Evolutionary conservation across 2,888 invertebrate genomes (phyloP), one percentile per base, ranked within the genome.

Genomic region (Cephus pulcher): DNA sequence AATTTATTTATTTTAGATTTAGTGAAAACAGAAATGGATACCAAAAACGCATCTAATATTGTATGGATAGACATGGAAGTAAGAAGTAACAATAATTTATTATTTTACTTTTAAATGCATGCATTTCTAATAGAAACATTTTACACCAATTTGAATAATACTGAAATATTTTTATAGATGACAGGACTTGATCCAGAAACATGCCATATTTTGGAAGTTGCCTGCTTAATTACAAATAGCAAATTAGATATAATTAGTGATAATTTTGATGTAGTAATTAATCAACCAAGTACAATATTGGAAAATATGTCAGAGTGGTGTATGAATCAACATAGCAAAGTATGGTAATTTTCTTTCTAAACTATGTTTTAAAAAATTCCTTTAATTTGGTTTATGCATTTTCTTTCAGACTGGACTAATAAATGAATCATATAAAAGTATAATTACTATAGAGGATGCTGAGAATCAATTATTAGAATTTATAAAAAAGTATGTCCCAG

Each of bases 231-330:
- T 77, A 99, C 99, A 0, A 97, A 98, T 89, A 92, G 93, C 15
- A 89, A 97, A 76, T 92, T 98, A 30, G 95, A 97, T 84, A 90
- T 97, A 12, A 91, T 97, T 69, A 96, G 96, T 4, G 94, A 94
- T 88, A 95, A 96, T 11, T 96, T 97, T 0, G 93, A 95, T 86
- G 90, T 98, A 73, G 93, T 97, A 1, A 95, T 99, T 83, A 93
- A 97, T 86, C 97, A 98, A 85, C 93, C 96, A 0, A 94, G 96
- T 81, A 91, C 93, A 37, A 92, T 96, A 40, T 92, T 99, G 79
- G 92, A 94, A 74, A 93, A 92, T 74, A 99, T 99, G 99, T 89
- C 94, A 88, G 94, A 95, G 9, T 99, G 99, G 99, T 97, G 97
- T 90, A 93, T 92, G 35, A 92, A 94, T 76, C 95, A 96, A 84